Evolutionary conservation across 2,797 vertebrate genomes (phyloP), one percentile per base, ranked within the genome.

Genomic region (Sebastes aleutianus): DNA sequence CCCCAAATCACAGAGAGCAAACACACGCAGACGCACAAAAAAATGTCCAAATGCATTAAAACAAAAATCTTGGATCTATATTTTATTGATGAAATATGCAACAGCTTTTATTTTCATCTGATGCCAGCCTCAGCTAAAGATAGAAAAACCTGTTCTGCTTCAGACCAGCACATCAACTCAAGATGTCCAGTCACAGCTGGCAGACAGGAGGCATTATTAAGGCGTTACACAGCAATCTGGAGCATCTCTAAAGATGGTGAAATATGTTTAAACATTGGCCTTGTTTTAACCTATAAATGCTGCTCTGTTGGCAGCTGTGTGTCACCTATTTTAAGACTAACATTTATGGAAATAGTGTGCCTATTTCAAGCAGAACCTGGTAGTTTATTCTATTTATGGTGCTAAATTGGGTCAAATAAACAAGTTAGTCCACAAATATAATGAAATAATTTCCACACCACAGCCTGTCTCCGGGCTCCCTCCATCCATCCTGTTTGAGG

Each of bases 351-450:
- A 89, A 89, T 75, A 74, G 24, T 70, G 43, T 58, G 75, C 29
- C 69, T 83, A 85, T 88, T 90, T 88, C 47, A 68, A 85, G 76
- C 74, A 78, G 24, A 81, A 84, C 58, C 75, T 89, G 67, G 77
- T 84, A 78, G 57, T 92, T 90, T 83, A 78, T 84, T 88, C 84
- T 89, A 90, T 89, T 90, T 82, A 74, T 64, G 72, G 68, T 57
- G 34, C 78, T 66, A 76, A 88, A 89, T 36, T 80, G 70, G 82
- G 83, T 86, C 75, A 91, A 85, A 88, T 91, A 87, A 84, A 87
- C 84, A 89, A 87, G 69, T 82, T 43, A 70, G 47, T 84, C 82
- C 75, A 82, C 63, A 84, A 79, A 89, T 76, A 77, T 70, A 82
- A 90, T 78, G 39, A 86, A 82, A 58, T 85, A 32, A 83, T 92